Percentiles rank a stretch among this genome's conserved stretches.
Conservation (phyloP, 2,888 invertebrate genomes). For the Uloborus plumipes region DNA sequence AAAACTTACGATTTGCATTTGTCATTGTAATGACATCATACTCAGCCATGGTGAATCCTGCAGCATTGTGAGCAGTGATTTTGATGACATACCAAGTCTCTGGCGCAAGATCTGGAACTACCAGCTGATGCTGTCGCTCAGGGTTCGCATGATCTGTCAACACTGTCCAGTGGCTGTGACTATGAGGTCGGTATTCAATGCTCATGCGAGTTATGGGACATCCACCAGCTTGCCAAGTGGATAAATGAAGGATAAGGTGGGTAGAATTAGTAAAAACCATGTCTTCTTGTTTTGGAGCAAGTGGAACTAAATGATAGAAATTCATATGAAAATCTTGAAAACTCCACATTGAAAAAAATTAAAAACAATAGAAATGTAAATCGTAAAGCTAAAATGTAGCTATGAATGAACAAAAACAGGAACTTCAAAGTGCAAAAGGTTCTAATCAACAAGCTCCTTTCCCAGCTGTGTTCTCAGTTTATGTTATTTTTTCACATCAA, state of each 20-base stretch:
- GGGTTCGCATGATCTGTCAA: constrained; percentile 68
- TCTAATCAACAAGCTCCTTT: no score
- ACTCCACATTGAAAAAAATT: no score
- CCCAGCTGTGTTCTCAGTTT: no score
- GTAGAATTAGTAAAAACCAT: constrained; percentile 72
- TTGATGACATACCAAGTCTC: constrained; percentile 69
- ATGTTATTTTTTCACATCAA: no score
- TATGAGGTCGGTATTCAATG: constrained; percentile 70
- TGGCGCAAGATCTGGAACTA: constrained; percentile 67
- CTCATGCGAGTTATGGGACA: constrained; percentile 72
- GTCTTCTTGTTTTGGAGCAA: constrained; percentile 71
- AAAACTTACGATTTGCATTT: constrained; percentile 67
- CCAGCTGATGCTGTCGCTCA: constrained; percentile 67
- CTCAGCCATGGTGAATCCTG: constrained; percentile 68
- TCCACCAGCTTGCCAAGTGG: constrained; percentile 71
- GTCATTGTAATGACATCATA: constrained; percentile 69
- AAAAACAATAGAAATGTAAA: no score
- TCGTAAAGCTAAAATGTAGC: no score
- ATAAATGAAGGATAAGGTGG: constrained; percentile 71
- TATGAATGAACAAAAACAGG: no score
- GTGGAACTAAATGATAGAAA: constrained; percentile 70
- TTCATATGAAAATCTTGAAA: not conserved
- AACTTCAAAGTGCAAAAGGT: no score
- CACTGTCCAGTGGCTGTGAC: constrained; percentile 66
- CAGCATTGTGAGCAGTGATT: constrained; percentile 68